Evolutionary conservation across 2,113 vertebrate species (phyloP).

Genomic region (Eulacestoma nigropectus): DNA sequence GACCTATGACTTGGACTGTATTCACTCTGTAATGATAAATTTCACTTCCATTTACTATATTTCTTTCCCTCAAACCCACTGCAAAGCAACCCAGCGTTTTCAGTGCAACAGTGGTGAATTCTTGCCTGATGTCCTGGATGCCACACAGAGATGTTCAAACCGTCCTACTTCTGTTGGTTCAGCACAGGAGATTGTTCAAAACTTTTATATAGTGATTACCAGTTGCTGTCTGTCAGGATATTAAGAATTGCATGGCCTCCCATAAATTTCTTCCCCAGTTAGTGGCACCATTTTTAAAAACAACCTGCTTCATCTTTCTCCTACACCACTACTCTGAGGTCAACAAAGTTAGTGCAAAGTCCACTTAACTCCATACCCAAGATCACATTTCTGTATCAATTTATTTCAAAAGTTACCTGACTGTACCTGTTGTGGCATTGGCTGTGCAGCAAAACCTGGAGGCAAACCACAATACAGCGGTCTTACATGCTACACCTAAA

Average conservation of each 20-base stretch:
- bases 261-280: neutral
- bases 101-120: neutral
- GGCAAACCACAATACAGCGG: neutral
- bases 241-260: neutral
- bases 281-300: neutral
- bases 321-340: neutral
- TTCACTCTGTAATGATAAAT: neutral
- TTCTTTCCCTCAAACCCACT: neutral
- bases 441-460: neutral
- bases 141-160: neutral
- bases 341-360: neutral
- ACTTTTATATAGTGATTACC: neutral
- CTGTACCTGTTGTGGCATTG: neutral
- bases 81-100: neutral
- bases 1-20: neutral
- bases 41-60: neutral
- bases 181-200: neutral
- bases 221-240: neutral
- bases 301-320: neutral
- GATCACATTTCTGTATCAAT: neutral
- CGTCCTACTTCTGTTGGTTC: neutral
- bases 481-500: neutral
- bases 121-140: neutral
- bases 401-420: neutral
- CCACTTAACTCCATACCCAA: neutral